Percentiles rank a stretch among this genome's conserved stretches.
Evolutionary conservation across 2,113 vertebrate genomes (phyloP).

Genomic region (Rhynchopsitta pachyrhyncha): DNA sequence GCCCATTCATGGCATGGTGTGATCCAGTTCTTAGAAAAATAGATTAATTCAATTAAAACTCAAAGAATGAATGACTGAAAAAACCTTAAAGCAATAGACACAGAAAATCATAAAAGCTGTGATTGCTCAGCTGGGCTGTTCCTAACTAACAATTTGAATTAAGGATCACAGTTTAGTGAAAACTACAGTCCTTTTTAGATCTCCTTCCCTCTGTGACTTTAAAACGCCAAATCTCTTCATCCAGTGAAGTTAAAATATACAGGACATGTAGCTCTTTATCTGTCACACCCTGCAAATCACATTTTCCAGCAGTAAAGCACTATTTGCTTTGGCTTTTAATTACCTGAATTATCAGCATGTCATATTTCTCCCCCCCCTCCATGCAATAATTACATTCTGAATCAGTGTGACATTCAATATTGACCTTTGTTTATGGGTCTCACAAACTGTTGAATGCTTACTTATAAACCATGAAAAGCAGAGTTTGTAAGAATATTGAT

Average conservation of each 20-base stretch:
- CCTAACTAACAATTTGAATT: neutral
- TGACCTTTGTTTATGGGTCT: slow-evolving; percentile 64
- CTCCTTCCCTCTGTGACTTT: neutral
- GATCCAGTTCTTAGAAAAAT: neutral
- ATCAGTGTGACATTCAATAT: slow-evolving; percentile 61
- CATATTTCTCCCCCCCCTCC: slow-evolving; percentile 3
- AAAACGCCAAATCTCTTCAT: neutral
- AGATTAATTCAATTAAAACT: neutral
- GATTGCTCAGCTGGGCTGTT: neutral
- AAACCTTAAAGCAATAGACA: neutral
- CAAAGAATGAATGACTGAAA: neutral
- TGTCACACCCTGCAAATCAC: slow-evolving; percentile 47
- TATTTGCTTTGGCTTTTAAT: slow-evolving; percentile 68
- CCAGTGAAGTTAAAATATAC: slow-evolving; percentile 4
- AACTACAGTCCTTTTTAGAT: neutral
- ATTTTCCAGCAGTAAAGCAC: slow-evolving; percentile 51
- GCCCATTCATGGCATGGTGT: neutral
- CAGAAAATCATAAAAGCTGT: neutral
- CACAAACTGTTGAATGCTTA: slow-evolving; percentile 47
- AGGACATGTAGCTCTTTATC: slow-evolving; percentile 12
- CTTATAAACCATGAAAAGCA: slow-evolving; percentile 67
- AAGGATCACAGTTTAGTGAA: neutral
- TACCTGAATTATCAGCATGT: slow-evolving; percentile 59
- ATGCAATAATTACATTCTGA: slow-evolving; percentile 56
- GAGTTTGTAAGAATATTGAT: slow-evolving; percentile 67